phyloP scores from a whole-genome alignment of 2,113 vertebrate species.

The Oreotrochilus melanogaster region DNA sequence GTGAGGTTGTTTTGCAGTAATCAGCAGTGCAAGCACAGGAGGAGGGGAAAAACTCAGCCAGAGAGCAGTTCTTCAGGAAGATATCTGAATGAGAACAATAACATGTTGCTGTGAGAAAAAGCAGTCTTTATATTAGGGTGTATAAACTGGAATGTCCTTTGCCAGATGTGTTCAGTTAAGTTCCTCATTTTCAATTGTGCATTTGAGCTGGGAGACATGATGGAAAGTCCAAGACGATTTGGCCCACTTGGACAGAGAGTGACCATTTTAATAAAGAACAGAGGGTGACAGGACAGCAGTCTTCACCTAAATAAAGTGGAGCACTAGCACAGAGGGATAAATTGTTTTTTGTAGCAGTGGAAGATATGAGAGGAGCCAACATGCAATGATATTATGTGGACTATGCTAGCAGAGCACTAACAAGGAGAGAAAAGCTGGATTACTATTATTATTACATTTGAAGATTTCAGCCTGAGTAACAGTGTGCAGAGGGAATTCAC shows the following conservation, averaged over 20 bases:
- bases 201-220: background rate
- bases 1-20: background rate
- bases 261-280: background rate
- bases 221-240: background rate
- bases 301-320: background rate
- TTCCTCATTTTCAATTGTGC: background rate
- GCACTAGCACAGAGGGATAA: background rate
- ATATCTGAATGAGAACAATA: background rate
- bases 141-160: background rate
- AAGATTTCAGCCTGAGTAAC: background rate
- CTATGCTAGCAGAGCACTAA: background rate
- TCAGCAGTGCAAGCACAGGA: background rate
- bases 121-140: background rate
- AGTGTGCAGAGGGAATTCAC: background rate
- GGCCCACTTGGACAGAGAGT: background rate
- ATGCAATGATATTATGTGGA: background rate
- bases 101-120: background rate
- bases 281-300: background rate
- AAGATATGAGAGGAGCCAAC: background rate
- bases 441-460: background rate
- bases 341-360: background rate
- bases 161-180: background rate
- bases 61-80: background rate
- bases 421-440: background rate
- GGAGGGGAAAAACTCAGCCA: background rate